Conservation (phyloP, 2,113 vertebrate species). For the Pycnonotus jocosus region DNA sequence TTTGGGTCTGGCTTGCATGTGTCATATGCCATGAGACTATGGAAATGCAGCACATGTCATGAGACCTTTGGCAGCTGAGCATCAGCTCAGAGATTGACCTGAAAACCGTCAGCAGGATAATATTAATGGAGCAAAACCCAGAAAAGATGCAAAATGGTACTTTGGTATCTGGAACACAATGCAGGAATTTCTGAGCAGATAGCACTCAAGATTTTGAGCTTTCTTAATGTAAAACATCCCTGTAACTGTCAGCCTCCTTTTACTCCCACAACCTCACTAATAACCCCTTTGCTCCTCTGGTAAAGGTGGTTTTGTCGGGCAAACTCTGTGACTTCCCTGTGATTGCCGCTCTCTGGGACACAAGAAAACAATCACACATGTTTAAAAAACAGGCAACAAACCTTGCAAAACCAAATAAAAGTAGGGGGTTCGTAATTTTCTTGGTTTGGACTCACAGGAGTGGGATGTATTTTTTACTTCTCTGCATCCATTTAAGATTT, state of each 20-base stretch:
- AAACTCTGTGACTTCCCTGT: neutral
- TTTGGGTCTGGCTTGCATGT: neutral
- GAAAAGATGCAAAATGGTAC: neutral
- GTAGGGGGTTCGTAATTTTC: neutral
- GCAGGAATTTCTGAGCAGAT: neutral
- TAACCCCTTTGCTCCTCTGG: neutral
- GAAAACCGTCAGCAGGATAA: neutral
- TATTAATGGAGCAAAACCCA: neutral
- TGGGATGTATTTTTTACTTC: neutral
- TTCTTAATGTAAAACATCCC: neutral
- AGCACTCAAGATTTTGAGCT: neutral
- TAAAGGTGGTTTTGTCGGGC: neutral
- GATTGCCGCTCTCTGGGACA: neutral
- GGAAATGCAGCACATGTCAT: neutral
- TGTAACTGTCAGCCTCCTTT: neutral
- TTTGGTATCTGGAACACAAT: neutral
- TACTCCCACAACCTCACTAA: neutral
- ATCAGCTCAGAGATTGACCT: neutral
- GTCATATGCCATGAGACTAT: neutral
- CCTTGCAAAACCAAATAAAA: neutral
- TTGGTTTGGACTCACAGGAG: neutral
- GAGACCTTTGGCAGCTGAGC: neutral
- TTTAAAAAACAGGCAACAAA: neutral
- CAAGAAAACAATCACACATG: neutral
- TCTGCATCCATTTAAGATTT: neutral